Evolutionary conservation across 2,888 invertebrate genomes (phyloP).

Genomic region (Minunthozetes semirufus): DNA sequence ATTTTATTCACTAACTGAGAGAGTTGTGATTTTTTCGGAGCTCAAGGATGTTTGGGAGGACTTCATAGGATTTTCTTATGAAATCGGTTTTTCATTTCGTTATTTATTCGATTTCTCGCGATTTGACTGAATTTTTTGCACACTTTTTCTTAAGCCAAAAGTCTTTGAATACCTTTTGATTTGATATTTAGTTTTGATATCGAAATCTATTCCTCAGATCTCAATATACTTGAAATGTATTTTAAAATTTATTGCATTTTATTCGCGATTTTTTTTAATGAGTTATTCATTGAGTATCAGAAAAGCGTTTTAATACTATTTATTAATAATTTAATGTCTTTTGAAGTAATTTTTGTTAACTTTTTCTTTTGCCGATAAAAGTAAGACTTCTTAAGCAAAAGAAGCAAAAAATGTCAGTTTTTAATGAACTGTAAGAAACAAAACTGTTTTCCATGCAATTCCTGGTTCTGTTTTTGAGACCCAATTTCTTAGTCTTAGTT

Average conservation of each 20-base stretch:
- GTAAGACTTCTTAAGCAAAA: background rate
- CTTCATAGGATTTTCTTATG: background rate
- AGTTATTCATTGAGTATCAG: too few species aligned
- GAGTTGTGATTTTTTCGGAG: background rate
- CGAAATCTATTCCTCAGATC: too few species aligned
- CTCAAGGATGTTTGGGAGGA: slow-evolving; percentile 7
- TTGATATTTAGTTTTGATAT: background rate
- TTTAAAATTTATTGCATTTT: too few species aligned
- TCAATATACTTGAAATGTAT: too few species aligned
- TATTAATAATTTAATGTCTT: too few species aligned
- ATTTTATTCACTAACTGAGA: background rate
- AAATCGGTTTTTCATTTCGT: background rate
- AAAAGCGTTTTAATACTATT: too few species aligned
- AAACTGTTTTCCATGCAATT: background rate
- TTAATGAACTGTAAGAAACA: background rate
- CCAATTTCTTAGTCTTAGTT: background rate
- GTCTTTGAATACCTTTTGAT: background rate
- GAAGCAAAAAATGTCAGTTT: background rate
- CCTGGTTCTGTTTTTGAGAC: slow-evolving; percentile 1
- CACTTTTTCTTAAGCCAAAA: background rate
- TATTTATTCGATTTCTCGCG: background rate
- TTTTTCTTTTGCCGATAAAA: background rate
- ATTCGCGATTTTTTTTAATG: too few species aligned
- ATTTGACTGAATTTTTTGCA: background rate
- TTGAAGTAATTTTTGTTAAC: background rate